phyloP scores from a whole-genome alignment of 2,888 invertebrate genomes.

The Tribolium freemani region DNA sequence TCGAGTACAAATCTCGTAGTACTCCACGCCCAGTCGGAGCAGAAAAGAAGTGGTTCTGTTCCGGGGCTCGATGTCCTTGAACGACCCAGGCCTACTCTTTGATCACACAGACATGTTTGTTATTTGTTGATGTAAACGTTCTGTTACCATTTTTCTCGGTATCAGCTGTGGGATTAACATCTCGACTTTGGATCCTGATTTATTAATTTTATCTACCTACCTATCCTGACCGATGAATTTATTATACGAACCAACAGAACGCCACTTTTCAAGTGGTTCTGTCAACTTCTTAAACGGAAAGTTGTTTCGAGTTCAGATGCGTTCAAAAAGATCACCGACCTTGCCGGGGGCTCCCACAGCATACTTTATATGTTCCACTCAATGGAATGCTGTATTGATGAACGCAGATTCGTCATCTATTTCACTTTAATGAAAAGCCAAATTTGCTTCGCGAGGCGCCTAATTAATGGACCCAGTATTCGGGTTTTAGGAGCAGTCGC shows the following conservation, averaged over 20 bases:
- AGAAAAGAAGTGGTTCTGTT: slow-evolving; percentile 53
- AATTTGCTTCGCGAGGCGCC: not conserved
- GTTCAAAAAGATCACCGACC: slow-evolving; percentile 55
- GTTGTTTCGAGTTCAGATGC: slow-evolving; percentile 52
- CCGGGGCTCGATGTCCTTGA: slow-evolving; percentile 64
- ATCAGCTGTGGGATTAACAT: not conserved
- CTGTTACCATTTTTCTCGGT: not conserved
- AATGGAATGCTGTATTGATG: slow-evolving; percentile 23
- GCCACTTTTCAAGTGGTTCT: slow-evolving; percentile 14
- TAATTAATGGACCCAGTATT: not conserved
- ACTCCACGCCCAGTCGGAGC: slow-evolving; percentile 46
- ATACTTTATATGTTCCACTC: slow-evolving; percentile 15
- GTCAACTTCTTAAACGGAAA: slow-evolving; percentile 48
- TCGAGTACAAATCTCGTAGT: slow-evolving; percentile 50
- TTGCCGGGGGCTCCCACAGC: slow-evolving; percentile 44
- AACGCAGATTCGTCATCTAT: slow-evolving; percentile 16
- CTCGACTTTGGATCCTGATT: not conserved
- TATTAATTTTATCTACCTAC: slow-evolving; percentile 7
- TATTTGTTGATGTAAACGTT: slow-evolving; percentile 3
- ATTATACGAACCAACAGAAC: not conserved
- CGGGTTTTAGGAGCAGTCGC: not conserved
- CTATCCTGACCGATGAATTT: slow-evolving; percentile 2
- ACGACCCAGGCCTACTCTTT: slow-evolving; percentile 62
- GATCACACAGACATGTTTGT: slow-evolving; percentile 23
- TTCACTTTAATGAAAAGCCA: not conserved